Percentiles rank a stretch among this genome's conserved stretches.
These are phyloP conservation scores for Nansenia antarctica DNA, from an alignment of 2,113 vertebrate species.

Conservation along the genomic window DNA sequence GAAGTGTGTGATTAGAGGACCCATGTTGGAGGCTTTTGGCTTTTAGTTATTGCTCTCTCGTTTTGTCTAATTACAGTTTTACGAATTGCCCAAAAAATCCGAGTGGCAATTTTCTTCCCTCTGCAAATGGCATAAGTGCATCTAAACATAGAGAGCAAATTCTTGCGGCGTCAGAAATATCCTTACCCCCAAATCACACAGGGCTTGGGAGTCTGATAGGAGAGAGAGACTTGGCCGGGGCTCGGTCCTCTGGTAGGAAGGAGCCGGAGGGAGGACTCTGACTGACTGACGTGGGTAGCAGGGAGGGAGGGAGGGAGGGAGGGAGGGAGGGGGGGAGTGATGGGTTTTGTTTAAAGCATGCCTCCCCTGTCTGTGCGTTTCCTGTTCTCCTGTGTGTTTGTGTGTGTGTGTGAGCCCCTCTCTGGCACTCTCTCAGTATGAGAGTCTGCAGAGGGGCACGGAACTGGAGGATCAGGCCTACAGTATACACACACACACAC, in stretches of 20 bases:
- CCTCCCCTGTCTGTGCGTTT: conserved; percentile 11
- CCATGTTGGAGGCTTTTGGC: conserved; percentile 52
- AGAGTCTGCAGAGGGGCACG: background rate
- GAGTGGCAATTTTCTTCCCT: conserved; percentile 28
- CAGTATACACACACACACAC: too few species aligned
- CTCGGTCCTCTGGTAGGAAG: background rate
- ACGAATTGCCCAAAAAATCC: conserved; percentile 41
- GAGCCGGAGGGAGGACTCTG: background rate
- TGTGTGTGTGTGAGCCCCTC: conserved; percentile 8
- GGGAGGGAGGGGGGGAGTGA: conserved; percentile 24
- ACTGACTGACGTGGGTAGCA: background rate
- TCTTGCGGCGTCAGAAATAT: conserved; percentile 44
- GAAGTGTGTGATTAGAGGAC: conserved; percentile 57
- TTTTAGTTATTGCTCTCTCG: conserved; percentile 59
- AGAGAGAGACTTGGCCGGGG: background rate
- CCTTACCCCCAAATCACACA: background rate
- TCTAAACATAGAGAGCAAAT: conserved; percentile 52
- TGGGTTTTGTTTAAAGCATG: conserved; percentile 10
- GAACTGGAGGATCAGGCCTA: background rate
- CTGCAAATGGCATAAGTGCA: conserved; percentile 37
- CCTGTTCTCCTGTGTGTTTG: background rate
- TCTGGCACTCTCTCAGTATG: background rate
- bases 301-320: conserved; percentile 10
- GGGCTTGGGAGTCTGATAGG: conserved; percentile 1
- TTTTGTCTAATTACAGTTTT: conserved; percentile 58